Conservation (phyloP, 2,888 invertebrate species). For the Apotomis betuletana region DNA sequence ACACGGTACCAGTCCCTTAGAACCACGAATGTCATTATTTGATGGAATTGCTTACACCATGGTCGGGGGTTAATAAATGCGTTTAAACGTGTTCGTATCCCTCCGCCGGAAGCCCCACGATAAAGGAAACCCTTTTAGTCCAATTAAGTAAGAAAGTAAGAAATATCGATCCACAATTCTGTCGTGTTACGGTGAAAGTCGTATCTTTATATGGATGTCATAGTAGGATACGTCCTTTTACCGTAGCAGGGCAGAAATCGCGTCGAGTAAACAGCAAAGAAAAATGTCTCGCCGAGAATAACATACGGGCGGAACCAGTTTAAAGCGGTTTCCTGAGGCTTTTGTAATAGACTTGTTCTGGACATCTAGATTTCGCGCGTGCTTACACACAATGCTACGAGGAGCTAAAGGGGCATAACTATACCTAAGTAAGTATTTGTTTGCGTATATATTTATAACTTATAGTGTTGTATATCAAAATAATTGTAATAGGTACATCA, state of each 20-base stretch:
- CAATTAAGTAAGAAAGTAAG: slow-evolving; percentile 23
- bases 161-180: slow-evolving; percentile 8
- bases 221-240: too few species aligned
- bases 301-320: neutral
- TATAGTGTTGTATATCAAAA: too few species aligned
- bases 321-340: neutral
- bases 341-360: neutral
- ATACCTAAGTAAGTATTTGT: too few species aligned
- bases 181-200: too few species aligned
- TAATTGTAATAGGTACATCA: too few species aligned
- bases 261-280: neutral
- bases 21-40: too few species aligned
- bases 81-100: neutral
- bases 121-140: slow-evolving; percentile 23
- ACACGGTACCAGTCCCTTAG: too few species aligned
- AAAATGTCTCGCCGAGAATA: slow-evolving; percentile 17
- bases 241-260: too few species aligned
- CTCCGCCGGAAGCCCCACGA: slow-evolving; percentile 13
- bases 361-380: neutral
- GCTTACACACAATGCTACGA: neutral
- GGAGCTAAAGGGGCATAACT: too few species aligned
- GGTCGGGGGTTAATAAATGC: neutral
- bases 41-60: too few species aligned
- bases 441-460: too few species aligned
- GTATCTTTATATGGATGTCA: too few species aligned